phyloP scores from a whole-genome alignment of 2,113 vertebrate genomes.

The Phycodurus eques region DNA sequence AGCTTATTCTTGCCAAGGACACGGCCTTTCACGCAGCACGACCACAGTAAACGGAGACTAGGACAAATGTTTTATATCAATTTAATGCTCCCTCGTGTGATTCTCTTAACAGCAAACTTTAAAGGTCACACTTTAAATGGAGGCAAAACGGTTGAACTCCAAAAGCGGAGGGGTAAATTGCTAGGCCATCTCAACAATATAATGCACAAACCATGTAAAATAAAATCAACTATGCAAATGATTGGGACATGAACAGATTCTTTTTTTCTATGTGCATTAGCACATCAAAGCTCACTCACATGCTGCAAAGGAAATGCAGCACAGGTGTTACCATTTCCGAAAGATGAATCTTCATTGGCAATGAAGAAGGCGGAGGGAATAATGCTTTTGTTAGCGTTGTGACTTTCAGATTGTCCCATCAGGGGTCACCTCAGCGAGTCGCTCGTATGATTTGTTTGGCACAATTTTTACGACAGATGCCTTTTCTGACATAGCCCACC shows the following conservation, averaged over 20 bases:
- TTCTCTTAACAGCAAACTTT: slow-evolving; percentile 4
- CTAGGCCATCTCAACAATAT: background rate
- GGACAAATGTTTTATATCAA: slow-evolving; percentile 8
- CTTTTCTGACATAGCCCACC: background rate
- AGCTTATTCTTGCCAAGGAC: slow-evolving; percentile 31
- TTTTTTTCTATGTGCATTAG: background rate
- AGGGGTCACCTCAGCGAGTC: background rate
- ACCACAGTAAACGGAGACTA: background rate
- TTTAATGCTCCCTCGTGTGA: slow-evolving; percentile 9
- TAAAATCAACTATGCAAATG: background rate
- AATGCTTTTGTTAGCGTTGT: background rate
- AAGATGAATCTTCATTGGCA: background rate
- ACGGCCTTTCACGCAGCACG: slow-evolving; percentile 11
- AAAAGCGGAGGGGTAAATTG: background rate
- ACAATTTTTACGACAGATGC: background rate
- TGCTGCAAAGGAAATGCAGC: background rate
- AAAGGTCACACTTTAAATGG: slow-evolving; percentile 5
- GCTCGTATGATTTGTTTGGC: background rate
- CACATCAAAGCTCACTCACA: background rate
- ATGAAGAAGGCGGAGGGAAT: background rate
- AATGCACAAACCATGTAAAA: background rate
- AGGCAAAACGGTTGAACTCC: background rate
- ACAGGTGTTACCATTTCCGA: background rate
- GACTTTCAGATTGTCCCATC: background rate
- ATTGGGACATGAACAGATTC: background rate